phyloP scores from a whole-genome alignment of 2,888 invertebrate genomes.

The Empis stercorea region DNA sequence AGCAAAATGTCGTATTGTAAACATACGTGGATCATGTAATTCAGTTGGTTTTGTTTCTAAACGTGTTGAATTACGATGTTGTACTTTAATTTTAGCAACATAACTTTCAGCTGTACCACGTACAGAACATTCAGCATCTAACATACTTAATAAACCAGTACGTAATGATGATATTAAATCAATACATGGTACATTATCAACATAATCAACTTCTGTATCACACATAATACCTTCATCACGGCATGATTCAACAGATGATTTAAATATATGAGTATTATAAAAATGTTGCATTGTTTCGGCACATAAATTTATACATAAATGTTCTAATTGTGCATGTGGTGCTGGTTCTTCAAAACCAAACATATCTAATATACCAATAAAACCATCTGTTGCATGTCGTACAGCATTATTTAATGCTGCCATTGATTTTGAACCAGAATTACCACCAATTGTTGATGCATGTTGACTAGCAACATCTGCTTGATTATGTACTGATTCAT shows the following conservation, averaged over 20 bases:
- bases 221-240: slow-evolving; percentile 84
- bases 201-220: slow-evolving; percentile 84
- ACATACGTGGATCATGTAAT: slow-evolving; percentile 64
- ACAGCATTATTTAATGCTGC: slow-evolving; percentile 85
- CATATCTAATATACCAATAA: slow-evolving; percentile 92
- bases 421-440: slow-evolving; percentile 81
- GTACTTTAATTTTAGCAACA: slow-evolving; percentile 62
- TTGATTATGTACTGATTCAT: slow-evolving; percentile 82
- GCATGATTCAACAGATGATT: slow-evolving; percentile 85
- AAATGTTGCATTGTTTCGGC: slow-evolving; percentile 97
- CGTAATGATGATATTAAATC: slow-evolving; percentile 88
- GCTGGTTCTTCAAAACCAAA: slow-evolving; percentile 91
- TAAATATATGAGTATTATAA: slow-evolving; percentile 94
- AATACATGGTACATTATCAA: slow-evolving; percentile 88
- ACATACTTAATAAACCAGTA: slow-evolving; percentile 79
- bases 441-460: slow-evolving; percentile 66
- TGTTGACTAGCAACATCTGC: slow-evolving; percentile 74
- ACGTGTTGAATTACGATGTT: slow-evolving; percentile 71
- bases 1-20: slow-evolving; percentile 85
- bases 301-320: slow-evolving; percentile 87
- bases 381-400: slow-evolving; percentile 84
- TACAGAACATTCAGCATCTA: slow-evolving; percentile 84
- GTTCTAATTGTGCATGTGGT: slow-evolving; percentile 74
- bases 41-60: slow-evolving; percentile 58
- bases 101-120: slow-evolving; percentile 68